Conservation (phyloP, 2,797 vertebrate species). For the Sarcophilus harrisii region DNA sequence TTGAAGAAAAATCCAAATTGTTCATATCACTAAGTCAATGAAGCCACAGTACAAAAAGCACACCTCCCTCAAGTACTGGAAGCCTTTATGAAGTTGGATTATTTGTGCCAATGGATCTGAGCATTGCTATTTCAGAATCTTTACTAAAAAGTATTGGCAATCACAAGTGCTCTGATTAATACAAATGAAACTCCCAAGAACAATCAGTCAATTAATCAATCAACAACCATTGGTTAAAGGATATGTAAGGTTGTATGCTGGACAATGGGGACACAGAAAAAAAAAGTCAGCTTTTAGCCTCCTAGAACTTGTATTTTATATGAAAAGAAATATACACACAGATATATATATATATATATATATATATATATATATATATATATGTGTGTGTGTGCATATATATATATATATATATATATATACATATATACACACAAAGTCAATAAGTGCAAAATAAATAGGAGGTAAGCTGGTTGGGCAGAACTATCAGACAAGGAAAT, state of each 20-base stretch:
- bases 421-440: neutral
- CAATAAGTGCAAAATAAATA: neutral
- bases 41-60: constrained; percentile 84
- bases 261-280: neutral
- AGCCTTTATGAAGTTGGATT: constrained; percentile 84
- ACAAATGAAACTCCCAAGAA: constrained; percentile 72
- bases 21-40: constrained; percentile 85
- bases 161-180: constrained; percentile 83
- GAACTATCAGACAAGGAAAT: neutral
- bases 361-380: too few relatives aligned
- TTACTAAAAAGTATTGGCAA: constrained; percentile 83
- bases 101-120: constrained; percentile 82
- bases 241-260: neutral
- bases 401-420: too few relatives aligned
- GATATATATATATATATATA: too few relatives aligned
- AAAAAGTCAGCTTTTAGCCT: neutral
- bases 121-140: constrained; percentile 77
- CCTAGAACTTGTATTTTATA: neutral
- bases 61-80: constrained; percentile 85
- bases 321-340: neutral
- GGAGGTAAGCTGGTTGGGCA: neutral
- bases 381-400: too few relatives aligned
- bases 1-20: constrained; percentile 87
- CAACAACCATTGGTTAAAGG: neutral
- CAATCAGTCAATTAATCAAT: neutral